Percentiles rank a stretch among this genome's conserved stretches.
Conservation (phyloP, 2,888 invertebrate genomes). For the Clostera curtula region DNA sequence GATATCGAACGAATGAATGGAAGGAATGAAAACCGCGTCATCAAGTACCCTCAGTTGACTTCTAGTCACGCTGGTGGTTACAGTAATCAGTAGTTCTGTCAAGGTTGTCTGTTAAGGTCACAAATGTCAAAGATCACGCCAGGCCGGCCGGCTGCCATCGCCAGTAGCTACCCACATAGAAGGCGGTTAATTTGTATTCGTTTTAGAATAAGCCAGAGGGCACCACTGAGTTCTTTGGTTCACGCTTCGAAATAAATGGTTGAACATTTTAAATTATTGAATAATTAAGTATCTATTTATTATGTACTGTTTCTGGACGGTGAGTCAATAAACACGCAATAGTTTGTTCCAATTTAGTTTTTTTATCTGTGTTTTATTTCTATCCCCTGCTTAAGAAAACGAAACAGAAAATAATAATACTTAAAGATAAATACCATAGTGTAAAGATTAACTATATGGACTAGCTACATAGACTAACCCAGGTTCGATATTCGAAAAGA, state of each 20-base stretch:
- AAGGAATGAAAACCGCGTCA: no score
- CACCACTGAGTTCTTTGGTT: conserved; percentile 51
- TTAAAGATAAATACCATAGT: no score
- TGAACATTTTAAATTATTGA: conserved; percentile 51
- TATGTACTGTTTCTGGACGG: conserved; percentile 66
- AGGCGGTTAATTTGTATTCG: conserved; percentile 70
- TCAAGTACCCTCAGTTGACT: conserved; percentile 30
- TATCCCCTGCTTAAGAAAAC: no score
- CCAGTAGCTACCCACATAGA: conserved; percentile 72
- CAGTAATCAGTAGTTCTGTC: conserved; percentile 13
- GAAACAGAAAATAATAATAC: no score
- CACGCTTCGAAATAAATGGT: conserved; percentile 67
- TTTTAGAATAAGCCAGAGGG: conserved; percentile 71
- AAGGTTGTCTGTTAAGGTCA: conserved; percentile 27
- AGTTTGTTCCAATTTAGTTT: conserved; percentile 70
- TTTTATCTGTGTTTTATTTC: conserved; percentile 24
- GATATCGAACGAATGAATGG: no score
- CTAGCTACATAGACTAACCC: no score
- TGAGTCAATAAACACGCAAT: conserved; percentile 76
- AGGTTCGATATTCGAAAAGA: no score
- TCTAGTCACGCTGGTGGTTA: conserved; percentile 29
- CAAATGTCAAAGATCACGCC: conserved; percentile 19
- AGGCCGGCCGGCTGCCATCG: conserved; percentile 37
- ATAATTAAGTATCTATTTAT: conserved; percentile 57
- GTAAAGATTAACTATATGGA: no score